Evolutionary conservation across 2,113 vertebrate species (phyloP).

Genomic region (Platysternon megacephalum): DNA sequence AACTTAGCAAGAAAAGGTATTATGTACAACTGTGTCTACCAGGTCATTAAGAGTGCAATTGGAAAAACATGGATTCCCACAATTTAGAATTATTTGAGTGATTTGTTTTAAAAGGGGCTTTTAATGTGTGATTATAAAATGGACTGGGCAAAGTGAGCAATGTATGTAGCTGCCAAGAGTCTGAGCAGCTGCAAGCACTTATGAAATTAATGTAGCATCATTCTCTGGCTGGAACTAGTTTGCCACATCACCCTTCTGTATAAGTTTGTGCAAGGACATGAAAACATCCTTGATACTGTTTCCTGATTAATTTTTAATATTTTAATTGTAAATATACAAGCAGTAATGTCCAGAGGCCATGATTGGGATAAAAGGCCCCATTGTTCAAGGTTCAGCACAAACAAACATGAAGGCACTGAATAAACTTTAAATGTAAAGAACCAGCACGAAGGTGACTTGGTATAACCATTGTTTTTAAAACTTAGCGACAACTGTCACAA

Average conservation of each 20-base stretch:
- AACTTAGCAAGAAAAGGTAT: neutral
- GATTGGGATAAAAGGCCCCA: neutral
- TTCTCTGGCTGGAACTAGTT: neutral
- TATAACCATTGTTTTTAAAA: neutral
- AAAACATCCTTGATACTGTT: neutral
- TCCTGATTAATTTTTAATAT: neutral
- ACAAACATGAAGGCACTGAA: neutral
- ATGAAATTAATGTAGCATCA: neutral
- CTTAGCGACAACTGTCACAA: neutral
- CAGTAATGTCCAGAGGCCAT: neutral
- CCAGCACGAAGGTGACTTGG: neutral
- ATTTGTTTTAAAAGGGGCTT: neutral
- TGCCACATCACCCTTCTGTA: neutral
- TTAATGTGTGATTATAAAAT: constrained; percentile 8
- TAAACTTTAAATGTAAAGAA: neutral
- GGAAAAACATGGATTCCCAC: neutral
- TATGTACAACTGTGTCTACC: neutral
- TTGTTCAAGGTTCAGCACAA: neutral
- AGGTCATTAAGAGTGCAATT: neutral
- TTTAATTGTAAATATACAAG: neutral
- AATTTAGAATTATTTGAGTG: neutral
- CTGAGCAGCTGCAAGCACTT: neutral
- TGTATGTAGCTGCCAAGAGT: neutral
- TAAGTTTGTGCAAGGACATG: neutral
- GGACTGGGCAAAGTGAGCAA: neutral